Base-by-base conservation (phyloP, 2,113 vertebrate species). In the Vulpes vulpes region DNA sequence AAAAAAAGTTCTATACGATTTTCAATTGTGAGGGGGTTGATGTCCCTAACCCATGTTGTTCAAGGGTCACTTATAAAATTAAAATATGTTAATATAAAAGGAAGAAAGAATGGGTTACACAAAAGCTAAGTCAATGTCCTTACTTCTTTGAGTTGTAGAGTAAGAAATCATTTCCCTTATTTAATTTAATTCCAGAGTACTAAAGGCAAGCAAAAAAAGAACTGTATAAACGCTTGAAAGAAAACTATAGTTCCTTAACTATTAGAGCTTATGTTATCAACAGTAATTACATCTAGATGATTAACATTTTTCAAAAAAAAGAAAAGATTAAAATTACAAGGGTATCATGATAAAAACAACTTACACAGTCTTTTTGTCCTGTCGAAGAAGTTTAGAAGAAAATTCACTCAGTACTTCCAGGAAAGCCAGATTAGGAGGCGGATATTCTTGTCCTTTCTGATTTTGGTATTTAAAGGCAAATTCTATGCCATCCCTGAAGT, bases 291-390 rank as follows among this genome's bases (percentile, higher is more conserved):
- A 80, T 51, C 55, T 60, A 65, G 8, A 86, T 90, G 43, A 96
- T 74, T 80, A 87, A 90, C 38, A 5, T 27, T 69, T 89, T 79
- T 73, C 57, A 5, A 94, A 92, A 92, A 73, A 79, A 10, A 73
- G 74, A 10, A 32, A n/a, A 94, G 30, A 57, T 87, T 89, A 38
- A 64, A 89, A 51, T 91, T 95, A 64, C 6, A 96, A 80, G 6
- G 17, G 5, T 80, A 9, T 86, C 19, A 94, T 79, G 51, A 96
- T 53, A 94, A 95, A 89, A 89, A 55, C 32, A 87, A 99, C 99
- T 99, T 99, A 99, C 99, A 99, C 99, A 43, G 99, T 99, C 99
- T 99, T 99, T 95, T 99, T 99, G 98, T 99, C 99, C 95, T 99
- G 99, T 25, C 99, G 99, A 96, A 99, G 98, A 59, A 99, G 99